phyloP scores from a whole-genome alignment of 2,797 vertebrate genomes.

The Geotrypetes seraphini region DNA sequence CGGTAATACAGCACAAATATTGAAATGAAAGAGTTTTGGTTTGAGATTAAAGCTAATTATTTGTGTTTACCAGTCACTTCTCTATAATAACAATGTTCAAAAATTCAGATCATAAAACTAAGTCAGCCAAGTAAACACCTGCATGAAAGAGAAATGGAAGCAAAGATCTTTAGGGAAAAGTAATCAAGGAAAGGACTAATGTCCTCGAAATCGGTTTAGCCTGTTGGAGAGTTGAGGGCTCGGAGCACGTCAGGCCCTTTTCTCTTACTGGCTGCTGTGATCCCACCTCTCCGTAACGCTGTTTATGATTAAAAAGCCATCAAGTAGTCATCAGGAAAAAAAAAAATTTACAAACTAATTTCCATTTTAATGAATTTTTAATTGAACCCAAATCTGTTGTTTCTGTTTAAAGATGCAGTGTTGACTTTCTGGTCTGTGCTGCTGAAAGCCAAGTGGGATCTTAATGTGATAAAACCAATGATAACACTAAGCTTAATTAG shows the following conservation, averaged over 20 bases:
- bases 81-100: slow-evolving; percentile 6
- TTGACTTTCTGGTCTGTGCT: slow-evolving; percentile 55
- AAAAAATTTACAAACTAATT: slow-evolving; percentile 52
- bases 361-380: slow-evolving; percentile 77
- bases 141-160: background rate
- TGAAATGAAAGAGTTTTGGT: too few species aligned
- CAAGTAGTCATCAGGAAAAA: slow-evolving; percentile 34
- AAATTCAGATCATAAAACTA: background rate
- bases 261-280: background rate
- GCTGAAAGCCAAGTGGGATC: slow-evolving; percentile 53
- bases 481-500: slow-evolving; percentile 63
- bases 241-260: slow-evolving; percentile 1
- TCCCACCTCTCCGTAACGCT: slow-evolving; percentile 34
- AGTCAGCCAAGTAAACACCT: background rate
- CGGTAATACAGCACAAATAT: too few species aligned
- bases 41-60: slow-evolving; percentile 10
- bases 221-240: rapidly evolving
- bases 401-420: slow-evolving; percentile 63
- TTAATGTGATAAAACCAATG: slow-evolving; percentile 62
- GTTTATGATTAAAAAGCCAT: slow-evolving; percentile 39
- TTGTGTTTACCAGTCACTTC: slow-evolving; percentile 9
- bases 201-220: too few species aligned
- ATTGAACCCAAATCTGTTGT: slow-evolving; percentile 71
- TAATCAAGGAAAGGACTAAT: too few species aligned
- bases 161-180: background rate